Base-by-base conservation (phyloP, 2,113 vertebrate genomes). In the Lampris incognitus region DNA sequence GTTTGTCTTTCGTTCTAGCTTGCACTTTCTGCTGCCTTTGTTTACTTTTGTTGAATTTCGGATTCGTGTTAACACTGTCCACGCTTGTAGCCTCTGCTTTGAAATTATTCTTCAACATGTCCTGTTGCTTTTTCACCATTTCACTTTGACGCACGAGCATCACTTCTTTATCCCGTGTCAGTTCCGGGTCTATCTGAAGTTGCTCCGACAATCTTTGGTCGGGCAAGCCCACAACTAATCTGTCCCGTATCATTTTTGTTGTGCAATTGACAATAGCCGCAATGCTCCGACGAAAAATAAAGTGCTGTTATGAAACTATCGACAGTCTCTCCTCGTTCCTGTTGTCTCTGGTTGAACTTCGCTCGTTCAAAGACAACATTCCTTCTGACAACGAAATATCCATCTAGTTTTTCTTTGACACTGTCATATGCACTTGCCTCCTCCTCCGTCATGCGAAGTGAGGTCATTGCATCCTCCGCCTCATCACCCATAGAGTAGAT, bases 161-260 rank as follows among this genome's bases (percentile, higher is more conserved):
- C 13, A 56, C 54, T 5, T 8, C 54, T n/a, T 10, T 56, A 2
- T 56, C n/a, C n/a, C 2, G 54, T 56, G 9, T 5, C 54, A n/a
- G n/a, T 11, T 24, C 54, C 46, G 65, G 9, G 42, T 72, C 58
- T 11, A 24, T 24, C 24, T 24, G 24, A 24, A 24, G 24, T 24
- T 24, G 24, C 24, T 24, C 24, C 24, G 24, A 59, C 40, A 55
- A 13, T 13, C 13, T 57, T 73, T 54, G 67, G 37, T 79, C 77
- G 4, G 37, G 11, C 8, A 79, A 36, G n/a, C 64, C 77, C 3
- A 73, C 57, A 9, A 69, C 58, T 9, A 74, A 36, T 63, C 64
- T 56, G 54, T 56, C 54, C 13, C 54, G 10, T 5, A 56, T 56
- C 0, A 56, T 56, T 56, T 56, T 13, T 24, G 54, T 56, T 56